Evolutionary conservation across 2,888 invertebrate species (phyloP).

Genomic region (Cacoxenus indagator): DNA sequence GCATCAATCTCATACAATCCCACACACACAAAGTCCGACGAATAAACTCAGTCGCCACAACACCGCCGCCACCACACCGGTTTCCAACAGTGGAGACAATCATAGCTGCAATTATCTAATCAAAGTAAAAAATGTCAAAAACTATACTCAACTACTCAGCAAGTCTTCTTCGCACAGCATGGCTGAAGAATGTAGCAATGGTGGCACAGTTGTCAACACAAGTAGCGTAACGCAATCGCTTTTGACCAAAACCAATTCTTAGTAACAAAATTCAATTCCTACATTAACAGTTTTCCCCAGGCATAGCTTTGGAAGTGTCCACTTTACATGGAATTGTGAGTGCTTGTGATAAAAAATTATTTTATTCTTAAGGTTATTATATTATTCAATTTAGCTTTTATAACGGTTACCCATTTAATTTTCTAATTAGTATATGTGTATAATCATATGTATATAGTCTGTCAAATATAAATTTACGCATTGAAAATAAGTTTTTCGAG

Average conservation of each 20-base stretch:
- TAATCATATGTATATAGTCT: not conserved
- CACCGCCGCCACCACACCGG: constrained; percentile 35
- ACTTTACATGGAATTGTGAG: constrained; percentile 54
- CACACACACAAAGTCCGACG: not conserved
- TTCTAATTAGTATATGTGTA: constrained; percentile 2
- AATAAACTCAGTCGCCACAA: constrained; percentile 30
- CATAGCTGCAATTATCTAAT: constrained; percentile 56
- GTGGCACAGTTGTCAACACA: constrained; percentile 25
- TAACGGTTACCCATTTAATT: not conserved
- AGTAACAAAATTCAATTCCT: constrained; percentile 33
- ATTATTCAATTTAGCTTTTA: constrained; percentile 50
- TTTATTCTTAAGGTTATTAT: no score
- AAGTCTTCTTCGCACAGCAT: constrained; percentile 43
- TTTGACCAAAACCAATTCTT: constrained; percentile 66
- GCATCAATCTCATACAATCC: not conserved
- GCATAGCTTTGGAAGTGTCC: constrained; percentile 9
- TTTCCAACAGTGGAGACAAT: constrained; percentile 46
- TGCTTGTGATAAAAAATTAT: constrained; percentile 57
- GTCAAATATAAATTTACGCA: not conserved
- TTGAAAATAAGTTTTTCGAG: no score
- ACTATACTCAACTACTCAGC: constrained; percentile 59
- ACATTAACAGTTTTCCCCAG: not conserved
- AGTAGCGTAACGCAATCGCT: constrained; percentile 65
- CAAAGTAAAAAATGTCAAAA: constrained; percentile 63
- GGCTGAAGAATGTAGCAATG: constrained; percentile 33